phyloP scores from a whole-genome alignment of 2,888 invertebrate genomes.

The Psylliodes chrysocephalus region DNA sequence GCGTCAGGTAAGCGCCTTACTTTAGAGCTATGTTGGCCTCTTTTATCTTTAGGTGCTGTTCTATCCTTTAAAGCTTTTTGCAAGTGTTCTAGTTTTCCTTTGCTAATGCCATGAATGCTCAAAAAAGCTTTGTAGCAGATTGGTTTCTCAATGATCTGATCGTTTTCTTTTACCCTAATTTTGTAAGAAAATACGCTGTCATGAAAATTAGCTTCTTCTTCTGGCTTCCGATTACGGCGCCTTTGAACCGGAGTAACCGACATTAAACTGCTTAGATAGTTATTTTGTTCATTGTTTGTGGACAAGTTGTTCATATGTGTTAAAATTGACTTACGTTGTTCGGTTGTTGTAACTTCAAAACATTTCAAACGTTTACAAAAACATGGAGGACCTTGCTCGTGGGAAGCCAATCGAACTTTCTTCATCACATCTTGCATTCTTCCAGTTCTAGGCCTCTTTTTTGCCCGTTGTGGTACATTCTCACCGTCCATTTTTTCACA shows the following conservation, averaged over 20 bases:
- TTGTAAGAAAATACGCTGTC: background rate
- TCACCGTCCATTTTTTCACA: no score
- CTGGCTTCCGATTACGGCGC: background rate
- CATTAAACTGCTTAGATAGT: background rate
- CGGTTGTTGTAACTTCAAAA: no score
- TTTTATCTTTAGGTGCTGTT: background rate
- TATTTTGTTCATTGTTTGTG: no score
- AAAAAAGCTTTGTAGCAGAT: background rate
- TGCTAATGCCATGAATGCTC: background rate
- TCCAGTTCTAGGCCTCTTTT: no score
- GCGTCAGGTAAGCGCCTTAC: background rate
- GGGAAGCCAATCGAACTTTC: no score
- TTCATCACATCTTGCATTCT: no score
- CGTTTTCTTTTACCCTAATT: background rate
- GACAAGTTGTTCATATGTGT: no score
- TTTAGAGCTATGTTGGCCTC: background rate
- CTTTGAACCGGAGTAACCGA: background rate
- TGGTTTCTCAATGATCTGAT: background rate
- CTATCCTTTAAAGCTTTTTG: background rate
- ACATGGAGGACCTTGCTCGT: no score
- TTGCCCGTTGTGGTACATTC: no score
- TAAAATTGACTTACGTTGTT: no score
- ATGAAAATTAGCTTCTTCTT: background rate
- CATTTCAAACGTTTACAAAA: no score
- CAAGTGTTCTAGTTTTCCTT: background rate